A percentile compares a stretch with the other conserved stretches of the same genome.
Evolutionary conservation across 2,888 invertebrate genomes (phyloP).

Genomic region (Torymus aiolomorphi): DNA sequence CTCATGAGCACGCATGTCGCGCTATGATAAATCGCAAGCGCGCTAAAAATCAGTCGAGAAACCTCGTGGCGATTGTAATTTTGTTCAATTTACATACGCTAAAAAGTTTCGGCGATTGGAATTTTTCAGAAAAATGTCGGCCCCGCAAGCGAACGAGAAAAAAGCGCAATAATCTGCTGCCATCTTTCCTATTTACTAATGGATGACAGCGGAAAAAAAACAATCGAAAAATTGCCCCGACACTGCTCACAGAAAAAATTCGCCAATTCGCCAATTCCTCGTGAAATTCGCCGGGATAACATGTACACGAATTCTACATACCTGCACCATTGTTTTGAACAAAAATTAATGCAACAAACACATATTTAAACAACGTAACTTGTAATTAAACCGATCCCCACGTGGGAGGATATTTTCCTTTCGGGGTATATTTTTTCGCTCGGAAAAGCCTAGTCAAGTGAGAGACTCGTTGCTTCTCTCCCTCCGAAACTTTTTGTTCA

Average conservation of each 20-base stretch:
- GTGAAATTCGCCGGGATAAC: slow-evolving; percentile 54
- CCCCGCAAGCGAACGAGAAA: slow-evolving; percentile 70
- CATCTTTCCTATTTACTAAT: slow-evolving; percentile 76
- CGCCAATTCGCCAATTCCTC: slow-evolving; percentile 54
- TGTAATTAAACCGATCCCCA: slow-evolving; percentile 74
- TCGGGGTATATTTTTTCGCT: slow-evolving; percentile 74
- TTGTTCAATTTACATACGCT: not conserved
- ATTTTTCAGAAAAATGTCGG: slow-evolving; percentile 72
- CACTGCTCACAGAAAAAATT: slow-evolving; percentile 68
- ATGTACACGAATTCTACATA: slow-evolving; percentile 67
- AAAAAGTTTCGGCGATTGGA: slow-evolving; percentile 58
- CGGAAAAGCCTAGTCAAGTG: slow-evolving; percentile 73
- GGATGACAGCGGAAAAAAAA: slow-evolving; percentile 74
- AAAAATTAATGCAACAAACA: slow-evolving; percentile 74
- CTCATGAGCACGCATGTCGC: slow-evolving; percentile 33
- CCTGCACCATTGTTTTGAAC: slow-evolving; percentile 74
- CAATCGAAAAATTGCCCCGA: slow-evolving; percentile 72
- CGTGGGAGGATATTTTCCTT: slow-evolving; percentile 76
- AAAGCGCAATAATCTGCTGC: slow-evolving; percentile 76
- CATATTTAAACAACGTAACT: slow-evolving; percentile 75
- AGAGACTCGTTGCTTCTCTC: slow-evolving; percentile 57
- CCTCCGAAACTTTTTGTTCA: not conserved
- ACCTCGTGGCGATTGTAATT: slow-evolving; percentile 56
- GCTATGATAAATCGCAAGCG: slow-evolving; percentile 43
- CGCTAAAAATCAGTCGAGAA: slow-evolving; percentile 65